Evolutionary conservation across 2,113 vertebrate genomes (phyloP).

Genomic region (Caracal caracal): DNA sequence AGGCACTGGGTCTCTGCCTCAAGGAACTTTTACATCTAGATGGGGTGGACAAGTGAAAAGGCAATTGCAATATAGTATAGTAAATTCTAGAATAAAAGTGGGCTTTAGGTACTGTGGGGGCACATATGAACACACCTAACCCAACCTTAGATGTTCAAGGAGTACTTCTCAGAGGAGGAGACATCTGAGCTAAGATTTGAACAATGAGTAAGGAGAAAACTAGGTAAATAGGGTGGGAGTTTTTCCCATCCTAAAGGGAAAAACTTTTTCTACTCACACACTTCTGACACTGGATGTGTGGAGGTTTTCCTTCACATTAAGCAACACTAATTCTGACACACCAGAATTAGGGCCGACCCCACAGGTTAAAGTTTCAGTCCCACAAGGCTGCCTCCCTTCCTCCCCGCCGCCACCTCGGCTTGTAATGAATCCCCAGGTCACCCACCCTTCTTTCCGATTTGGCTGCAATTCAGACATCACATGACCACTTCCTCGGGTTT

Average conservation of each 20-base stretch:
- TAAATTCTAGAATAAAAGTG: neutral
- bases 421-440: neutral
- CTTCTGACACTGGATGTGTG: neutral
- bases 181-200: slow-evolving; percentile 13
- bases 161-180: slow-evolving; percentile 24
- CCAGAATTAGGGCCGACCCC: neutral
- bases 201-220: neutral
- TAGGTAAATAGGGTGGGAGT: neutral
- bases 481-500: neutral
- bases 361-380: neutral
- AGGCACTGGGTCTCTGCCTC: neutral
- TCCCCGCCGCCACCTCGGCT: neutral
- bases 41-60: neutral
- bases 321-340: neutral
- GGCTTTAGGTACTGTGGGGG: neutral
- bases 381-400: neutral
- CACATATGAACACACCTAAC: neutral
- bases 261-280: neutral
- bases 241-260: neutral
- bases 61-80: neutral
- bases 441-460: neutral
- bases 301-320: neutral
- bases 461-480: neutral
- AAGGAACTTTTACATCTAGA: neutral
- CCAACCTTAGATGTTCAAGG: neutral